phyloP scores from a whole-genome alignment of 2,113 vertebrate genomes.

The Ahaetulla prasina region DNA sequence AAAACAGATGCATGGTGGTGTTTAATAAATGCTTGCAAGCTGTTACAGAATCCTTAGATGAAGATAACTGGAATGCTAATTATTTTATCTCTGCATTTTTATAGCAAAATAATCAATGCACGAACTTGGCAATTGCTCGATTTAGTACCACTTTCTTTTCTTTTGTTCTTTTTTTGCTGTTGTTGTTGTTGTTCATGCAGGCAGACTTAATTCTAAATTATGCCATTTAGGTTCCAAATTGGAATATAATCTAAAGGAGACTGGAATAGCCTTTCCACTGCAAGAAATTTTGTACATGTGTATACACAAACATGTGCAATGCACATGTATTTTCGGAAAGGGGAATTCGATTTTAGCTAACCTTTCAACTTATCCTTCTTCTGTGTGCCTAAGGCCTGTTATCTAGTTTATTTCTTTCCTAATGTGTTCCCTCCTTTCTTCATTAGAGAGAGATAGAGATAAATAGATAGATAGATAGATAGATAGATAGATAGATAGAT shows the following conservation, averaged over 20 bases:
- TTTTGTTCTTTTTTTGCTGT: neutral
- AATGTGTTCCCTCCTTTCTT: neutral
- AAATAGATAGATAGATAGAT: no score
- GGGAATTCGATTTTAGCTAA: neutral
- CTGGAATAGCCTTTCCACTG: neutral
- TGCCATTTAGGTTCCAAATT: conserved; percentile 40
- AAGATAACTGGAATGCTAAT: conserved; percentile 49
- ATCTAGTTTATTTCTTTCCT: neutral
- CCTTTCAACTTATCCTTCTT: neutral
- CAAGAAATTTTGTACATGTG: neutral
- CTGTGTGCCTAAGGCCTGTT: neutral
- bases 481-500: no score
- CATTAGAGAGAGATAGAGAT: neutral
- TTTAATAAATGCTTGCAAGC: conserved; percentile 3
- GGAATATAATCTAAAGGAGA: conserved; percentile 2
- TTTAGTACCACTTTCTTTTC: conserved; percentile 40
- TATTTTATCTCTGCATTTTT: conserved; percentile 33
- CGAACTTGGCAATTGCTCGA: conserved; percentile 36
- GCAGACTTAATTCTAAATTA: conserved; percentile 52
- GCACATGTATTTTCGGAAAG: neutral
- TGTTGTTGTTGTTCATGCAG: conserved; percentile 13
- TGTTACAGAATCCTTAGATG: conserved; percentile 54
- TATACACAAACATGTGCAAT: neutral
- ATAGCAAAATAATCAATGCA: conserved; percentile 18
- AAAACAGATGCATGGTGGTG: conserved; percentile 4